Base-by-base conservation (phyloP, 2,888 invertebrate genomes). In the Microplitis deprimator region DNA sequence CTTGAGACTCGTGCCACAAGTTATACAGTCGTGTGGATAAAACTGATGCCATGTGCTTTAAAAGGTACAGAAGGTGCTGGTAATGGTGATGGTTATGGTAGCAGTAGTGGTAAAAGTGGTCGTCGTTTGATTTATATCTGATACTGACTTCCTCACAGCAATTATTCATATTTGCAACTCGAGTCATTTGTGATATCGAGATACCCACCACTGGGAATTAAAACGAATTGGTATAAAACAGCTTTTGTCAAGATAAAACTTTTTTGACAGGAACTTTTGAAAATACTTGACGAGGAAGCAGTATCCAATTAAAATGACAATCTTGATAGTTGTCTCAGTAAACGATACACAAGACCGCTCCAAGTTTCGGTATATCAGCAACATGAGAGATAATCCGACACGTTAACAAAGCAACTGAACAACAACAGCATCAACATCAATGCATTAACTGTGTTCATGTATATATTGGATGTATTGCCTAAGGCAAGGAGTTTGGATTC, bases 91-190 rank as follows among this genome's bases (percentile, higher is more conserved):
- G 67, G 3, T 64, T 38, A 38, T 61, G 5, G 50, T 13, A 13
- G 8, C 50, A 8, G 4, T 5, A 8, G 10, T 13, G 8, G 64
- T 17, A 50, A 17, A 40, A 70, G 67, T 60, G 50, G 77, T 77
- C 65, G 70, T 78, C 10, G 39, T 68, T 74, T 74, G 68, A 74
- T 74, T 68, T 50, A 50, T 73, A 64, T 72, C 17, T 62, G 40
- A 72, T 87, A 85, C 85, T 82, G 83, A 82, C 81, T 80, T 82
- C 83, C 85, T 85, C 85, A 83, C 79, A 82, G 84, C 87, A 87
- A 89, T 89, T 88, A 89, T 89, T 89, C 89, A 89, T 85, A 79
- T 82, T 73, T 64, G 65, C 85, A 83, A 85, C 80, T 80, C 89
- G 88, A 89, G 50, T 64, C 64, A 76, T 39, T 78, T 78, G 76